Evolutionary conservation across 2,797 vertebrate species (phyloP).

Genomic region (Esox masquinongy): DNA sequence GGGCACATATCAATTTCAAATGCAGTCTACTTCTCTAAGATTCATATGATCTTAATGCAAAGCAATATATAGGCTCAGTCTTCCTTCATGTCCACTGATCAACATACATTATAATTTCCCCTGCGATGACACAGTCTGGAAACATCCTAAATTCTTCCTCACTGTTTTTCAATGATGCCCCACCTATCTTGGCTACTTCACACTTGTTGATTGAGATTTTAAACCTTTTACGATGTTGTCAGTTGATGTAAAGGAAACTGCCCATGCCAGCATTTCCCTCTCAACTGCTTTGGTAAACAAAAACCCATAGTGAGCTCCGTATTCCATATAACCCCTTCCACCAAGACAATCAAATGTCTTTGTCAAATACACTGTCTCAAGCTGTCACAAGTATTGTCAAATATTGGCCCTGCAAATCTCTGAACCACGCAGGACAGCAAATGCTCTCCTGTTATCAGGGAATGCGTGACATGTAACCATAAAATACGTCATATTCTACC

Average conservation of each 20-base stretch:
- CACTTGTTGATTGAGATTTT: neutral
- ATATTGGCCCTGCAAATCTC: slow-evolving; percentile 25
- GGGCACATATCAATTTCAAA: slow-evolving; percentile 52
- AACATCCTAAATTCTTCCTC: neutral
- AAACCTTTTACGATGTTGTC: neutral
- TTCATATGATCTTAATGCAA: slow-evolving; percentile 60
- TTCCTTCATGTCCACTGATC: neutral
- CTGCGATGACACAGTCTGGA: neutral
- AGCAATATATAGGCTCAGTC: slow-evolving; percentile 35
- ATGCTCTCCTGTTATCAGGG: slow-evolving; percentile 14
- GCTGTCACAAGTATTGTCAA: slow-evolving; percentile 24
- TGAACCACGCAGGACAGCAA: slow-evolving; percentile 46
- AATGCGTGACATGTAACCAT: slow-evolving; percentile 36
- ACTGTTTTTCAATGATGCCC: slow-evolving; percentile 18
- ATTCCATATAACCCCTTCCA: slow-evolving; percentile 31
- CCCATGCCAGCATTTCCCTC: slow-evolving; percentile 20
- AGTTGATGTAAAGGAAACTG: slow-evolving; percentile 12
- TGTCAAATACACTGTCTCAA: slow-evolving; percentile 23
- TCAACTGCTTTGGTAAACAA: neutral
- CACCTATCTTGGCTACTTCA: neutral
- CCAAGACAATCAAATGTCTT: slow-evolving; percentile 21
- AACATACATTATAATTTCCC: slow-evolving; percentile 14
- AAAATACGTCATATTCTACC: neutral
- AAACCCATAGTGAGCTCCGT: neutral
- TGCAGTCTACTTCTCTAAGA: slow-evolving; percentile 35